Evolutionary conservation across 2,113 vertebrate species (phyloP).

Genomic region (Peucedramus taeniatus): DNA sequence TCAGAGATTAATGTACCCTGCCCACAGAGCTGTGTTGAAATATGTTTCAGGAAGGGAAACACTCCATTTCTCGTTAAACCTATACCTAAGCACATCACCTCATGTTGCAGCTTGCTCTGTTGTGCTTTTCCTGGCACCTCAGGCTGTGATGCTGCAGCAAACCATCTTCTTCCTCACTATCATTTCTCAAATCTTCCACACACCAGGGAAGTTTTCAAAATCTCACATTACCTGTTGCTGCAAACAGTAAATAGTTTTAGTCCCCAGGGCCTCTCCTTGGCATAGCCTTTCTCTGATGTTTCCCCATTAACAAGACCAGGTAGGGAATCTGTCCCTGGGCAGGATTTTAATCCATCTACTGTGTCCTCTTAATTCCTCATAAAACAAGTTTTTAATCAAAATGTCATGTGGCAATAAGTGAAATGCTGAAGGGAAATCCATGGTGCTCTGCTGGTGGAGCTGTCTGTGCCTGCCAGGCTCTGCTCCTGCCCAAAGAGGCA

Average conservation of each 20-base stretch:
- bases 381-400: constrained; percentile 51
- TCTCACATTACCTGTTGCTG: not conserved
- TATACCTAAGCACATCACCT: not conserved
- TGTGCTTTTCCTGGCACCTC: not conserved
- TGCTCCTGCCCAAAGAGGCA: not conserved
- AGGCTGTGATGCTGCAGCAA: not conserved
- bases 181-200: not conserved
- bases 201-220: not conserved
- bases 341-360: constrained; percentile 25
- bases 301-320: not conserved
- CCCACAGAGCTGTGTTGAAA: not conserved
- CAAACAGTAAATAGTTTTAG: not conserved
- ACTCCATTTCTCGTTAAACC: not conserved
- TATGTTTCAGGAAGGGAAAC: not conserved
- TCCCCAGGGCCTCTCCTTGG: not conserved
- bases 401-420: not conserved
- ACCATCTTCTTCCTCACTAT: not conserved
- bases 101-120: not conserved
- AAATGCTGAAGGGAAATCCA: not conserved
- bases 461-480: not conserved
- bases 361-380: constrained; percentile 8
- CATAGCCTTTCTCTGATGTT: not conserved
- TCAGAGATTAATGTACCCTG: not conserved
- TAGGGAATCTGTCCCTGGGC: not conserved
- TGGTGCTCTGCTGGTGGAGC: not conserved